Percentiles rank a stretch among this genome's conserved stretches.
Conservation (phyloP, 2,797 vertebrate species). For the Trachurus trachurus region DNA sequence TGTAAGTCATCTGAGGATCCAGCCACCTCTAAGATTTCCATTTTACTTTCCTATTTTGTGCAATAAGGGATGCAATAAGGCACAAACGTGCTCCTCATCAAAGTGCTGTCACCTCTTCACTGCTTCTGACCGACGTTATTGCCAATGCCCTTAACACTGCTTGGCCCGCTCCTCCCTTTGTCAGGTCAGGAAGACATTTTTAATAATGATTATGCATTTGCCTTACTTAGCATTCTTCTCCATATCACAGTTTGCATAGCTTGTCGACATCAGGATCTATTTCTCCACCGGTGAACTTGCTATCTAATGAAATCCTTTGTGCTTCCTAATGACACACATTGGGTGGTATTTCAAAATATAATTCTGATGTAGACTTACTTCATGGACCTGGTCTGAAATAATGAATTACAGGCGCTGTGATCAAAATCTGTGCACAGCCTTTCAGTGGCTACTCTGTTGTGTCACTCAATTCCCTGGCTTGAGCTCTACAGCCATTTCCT, state of each 20-base stretch:
- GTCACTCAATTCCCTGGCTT: constrained; percentile 53
- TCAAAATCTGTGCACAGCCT: constrained; percentile 36
- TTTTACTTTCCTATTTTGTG: constrained; percentile 5
- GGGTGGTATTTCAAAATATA: constrained; percentile 32
- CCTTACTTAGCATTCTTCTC: constrained; percentile 20
- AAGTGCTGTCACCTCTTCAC: constrained; percentile 21
- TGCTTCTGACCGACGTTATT: constrained; percentile 28
- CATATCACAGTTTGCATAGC: constrained; percentile 29
- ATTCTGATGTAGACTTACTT: constrained; percentile 22
- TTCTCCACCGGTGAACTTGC: neutral
- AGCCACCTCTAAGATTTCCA: neutral
- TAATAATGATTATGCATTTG: constrained; percentile 44
- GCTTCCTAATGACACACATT: constrained; percentile 14
- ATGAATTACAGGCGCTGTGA: constrained; percentile 39
- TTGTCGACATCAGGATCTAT: constrained; percentile 12
- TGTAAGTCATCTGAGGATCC: constrained; percentile 6
- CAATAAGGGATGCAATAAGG: constrained; percentile 23
- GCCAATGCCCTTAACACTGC: constrained; percentile 23
- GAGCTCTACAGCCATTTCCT: constrained; percentile 66
- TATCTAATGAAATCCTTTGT: constrained; percentile 18
- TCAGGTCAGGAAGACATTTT: constrained; percentile 32
- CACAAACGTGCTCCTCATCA: constrained; percentile 27
- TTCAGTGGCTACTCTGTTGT: constrained; percentile 41
- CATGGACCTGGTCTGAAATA: constrained; percentile 35
- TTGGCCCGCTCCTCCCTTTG: constrained; percentile 18